phyloP scores from a whole-genome alignment of 37 sponge, comb jelly and placozoan species.

The Cladorhizidae sp. region DNA sequence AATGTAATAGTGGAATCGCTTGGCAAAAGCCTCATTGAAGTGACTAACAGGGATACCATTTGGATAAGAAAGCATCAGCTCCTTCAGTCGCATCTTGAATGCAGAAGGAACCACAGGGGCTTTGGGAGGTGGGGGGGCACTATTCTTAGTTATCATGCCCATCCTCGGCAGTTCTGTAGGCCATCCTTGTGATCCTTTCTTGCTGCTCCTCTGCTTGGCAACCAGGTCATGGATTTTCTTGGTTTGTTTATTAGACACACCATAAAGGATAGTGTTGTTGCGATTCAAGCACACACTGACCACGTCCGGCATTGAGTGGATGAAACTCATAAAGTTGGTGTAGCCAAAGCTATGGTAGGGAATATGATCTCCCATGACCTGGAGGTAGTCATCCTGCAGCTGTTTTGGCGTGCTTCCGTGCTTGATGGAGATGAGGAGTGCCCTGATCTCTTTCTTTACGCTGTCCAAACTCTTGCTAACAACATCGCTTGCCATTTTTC shows the following conservation, averaged over 20 bases:
- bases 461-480: not conserved
- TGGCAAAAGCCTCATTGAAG: conserved; percentile 55
- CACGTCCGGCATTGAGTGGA: conserved; percentile 33
- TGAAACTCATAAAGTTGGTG: conserved; percentile 19
- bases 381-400: conserved; percentile 34
- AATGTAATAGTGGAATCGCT: conserved; percentile 43
- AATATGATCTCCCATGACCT: conserved; percentile 17
- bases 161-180: not conserved
- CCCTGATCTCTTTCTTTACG: conserved; percentile 34
- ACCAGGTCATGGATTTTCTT: conserved; percentile 43
- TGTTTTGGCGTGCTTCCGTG: conserved; percentile 45
- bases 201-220: conserved; percentile 14
- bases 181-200: not conserved
- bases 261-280: conserved; percentile 5
- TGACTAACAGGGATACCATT: conserved; percentile 27
- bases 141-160: not conserved
- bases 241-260: conserved; percentile 22
- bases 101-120: not conserved
- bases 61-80: conserved; percentile 45
- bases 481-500: too few species aligned
- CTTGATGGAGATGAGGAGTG: conserved; percentile 57
- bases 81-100: conserved; percentile 29
- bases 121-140: not conserved
- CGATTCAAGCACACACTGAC: not conserved
- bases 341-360: conserved; percentile 32